A percentile compares a stretch with the other conserved stretches of the same genome.
These are phyloP conservation scores for Diuraphis noxia DNA, from an alignment of 1,140 invertebrate genomes.

Conservation along the genomic window DNA sequence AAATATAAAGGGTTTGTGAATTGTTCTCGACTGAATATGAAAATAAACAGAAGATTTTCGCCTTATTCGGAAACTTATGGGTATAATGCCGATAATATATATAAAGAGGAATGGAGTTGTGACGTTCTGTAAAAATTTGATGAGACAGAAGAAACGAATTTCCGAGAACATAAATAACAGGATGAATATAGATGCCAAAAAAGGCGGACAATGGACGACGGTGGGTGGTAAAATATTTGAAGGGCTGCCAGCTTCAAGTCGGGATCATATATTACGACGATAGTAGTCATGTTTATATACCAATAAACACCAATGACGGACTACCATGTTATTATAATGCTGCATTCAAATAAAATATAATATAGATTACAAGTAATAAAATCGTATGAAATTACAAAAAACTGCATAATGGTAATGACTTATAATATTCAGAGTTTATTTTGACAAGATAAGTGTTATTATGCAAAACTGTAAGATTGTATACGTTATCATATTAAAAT, in stretches of 20 bases:
- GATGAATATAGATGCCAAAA: constrained; percentile 33
- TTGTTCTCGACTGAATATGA: neutral
- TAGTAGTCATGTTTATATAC: constrained; percentile 19
- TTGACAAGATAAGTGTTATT: neutral
- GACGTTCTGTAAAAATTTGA: constrained; percentile 13
- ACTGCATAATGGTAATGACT: neutral
- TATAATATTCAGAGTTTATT: neutral
- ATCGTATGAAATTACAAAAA: neutral
- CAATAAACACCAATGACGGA: constrained; percentile 27
- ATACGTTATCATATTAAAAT: neutral
- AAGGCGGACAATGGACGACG: constrained; percentile 20
- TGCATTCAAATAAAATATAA: neutral
- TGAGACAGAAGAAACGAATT: neutral
- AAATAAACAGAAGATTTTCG: neutral
- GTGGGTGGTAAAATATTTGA: constrained; percentile 35
- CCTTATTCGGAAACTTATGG: neutral
- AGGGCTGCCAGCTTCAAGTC: constrained; percentile 7
- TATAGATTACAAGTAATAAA: neutral
- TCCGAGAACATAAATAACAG: constrained; percentile 29
- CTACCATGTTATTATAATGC: neutral
- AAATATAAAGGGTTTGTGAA: neutral
- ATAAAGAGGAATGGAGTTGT: neutral
- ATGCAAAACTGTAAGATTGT: neutral
- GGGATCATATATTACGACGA: constrained; percentile 3
- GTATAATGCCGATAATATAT: neutral